Evolutionary conservation across 2,113 vertebrate species (phyloP), one percentile per base, ranked within the genome.

Genomic region (Paracanthobrama guichenoti): DNA sequence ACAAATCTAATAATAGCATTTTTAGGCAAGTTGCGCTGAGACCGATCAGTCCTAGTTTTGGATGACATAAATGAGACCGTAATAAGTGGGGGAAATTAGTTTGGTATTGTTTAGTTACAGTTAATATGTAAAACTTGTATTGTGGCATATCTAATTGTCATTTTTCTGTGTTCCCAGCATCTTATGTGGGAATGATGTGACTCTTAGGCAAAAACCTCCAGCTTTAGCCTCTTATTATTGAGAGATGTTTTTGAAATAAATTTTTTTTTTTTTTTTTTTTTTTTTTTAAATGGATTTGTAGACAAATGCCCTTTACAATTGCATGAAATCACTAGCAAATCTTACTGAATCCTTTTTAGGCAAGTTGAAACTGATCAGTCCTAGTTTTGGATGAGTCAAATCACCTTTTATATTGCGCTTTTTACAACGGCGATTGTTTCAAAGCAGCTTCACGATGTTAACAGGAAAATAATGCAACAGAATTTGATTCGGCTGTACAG

Each of bases 261-360:
- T n/a, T n/a, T n/a, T n/a, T n/a, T n/a, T n/a, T n/a, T n/a, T n/a
- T n/a, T n/a, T n/a, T n/a, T n/a, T n/a, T n/a, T n/a, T n/a, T n/a
- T n/a, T 39, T 55, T 31, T 59, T 14, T 4, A n/a, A 77, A 74
- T 79, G 13, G 55, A 62, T 79, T 62, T 79, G 24, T 24, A 44
- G 22, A 10, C 50, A 16, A 8, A 57, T 24, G 35, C 55, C 55
- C 20, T 60, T 22, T 42, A 42, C 12, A 78, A 42, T 42, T 20
- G 13, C 55, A 44, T n/a, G 22, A 26, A 60, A 22, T 60, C 42
- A 24, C 12, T 18, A 2, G 13, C 76, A 78, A 44, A 59, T 60
- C 31, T 18, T 60, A 78, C 9, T 5, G 16, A 4, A 59, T 8
- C 0, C 2, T n/a, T 71, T 71, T 71, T n/a, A 42, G 2, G 4